A percentile compares a stretch with the other conserved stretches of the same genome.
These are phyloP conservation scores for Tribolium freemani DNA, from an alignment of 2,888 invertebrate genomes.

Conservation along the genomic window DNA sequence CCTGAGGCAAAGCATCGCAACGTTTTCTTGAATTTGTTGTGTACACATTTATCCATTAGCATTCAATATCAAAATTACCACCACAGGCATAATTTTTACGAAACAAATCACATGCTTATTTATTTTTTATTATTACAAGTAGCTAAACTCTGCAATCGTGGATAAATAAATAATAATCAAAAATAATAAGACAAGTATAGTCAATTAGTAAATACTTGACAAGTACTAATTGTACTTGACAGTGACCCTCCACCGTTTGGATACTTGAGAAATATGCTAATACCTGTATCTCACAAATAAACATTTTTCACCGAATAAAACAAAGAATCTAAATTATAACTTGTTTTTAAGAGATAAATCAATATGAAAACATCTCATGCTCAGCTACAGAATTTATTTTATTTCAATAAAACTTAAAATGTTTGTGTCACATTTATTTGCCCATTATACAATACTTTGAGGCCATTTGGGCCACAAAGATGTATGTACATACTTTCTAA, in stretches of 20 bases:
- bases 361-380: too few relatives aligned
- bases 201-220: background rate
- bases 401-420: too few relatives aligned
- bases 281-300: too few relatives aligned
- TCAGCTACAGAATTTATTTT: too few relatives aligned
- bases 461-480: too few relatives aligned
- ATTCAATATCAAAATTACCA: conserved; percentile 15
- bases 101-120: background rate
- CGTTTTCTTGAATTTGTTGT: conserved; percentile 7
- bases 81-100: background rate
- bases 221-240: conserved; percentile 8
- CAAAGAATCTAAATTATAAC: too few relatives aligned
- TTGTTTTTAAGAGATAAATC: too few relatives aligned
- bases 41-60: conserved; percentile 12
- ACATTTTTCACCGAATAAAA: too few relatives aligned
- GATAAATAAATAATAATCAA: too few relatives aligned
- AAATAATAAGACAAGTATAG: background rate
- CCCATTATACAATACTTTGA: too few relatives aligned
- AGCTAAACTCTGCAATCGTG: background rate
- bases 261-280: background rate
- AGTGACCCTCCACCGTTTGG: background rate
- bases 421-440: too few relatives aligned
- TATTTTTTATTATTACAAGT: background rate
- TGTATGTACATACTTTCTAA: too few relatives aligned
- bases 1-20: background rate